Evolutionary conservation across 2,888 invertebrate genomes (phyloP).

Genomic region (Apamea monoglypha): DNA sequence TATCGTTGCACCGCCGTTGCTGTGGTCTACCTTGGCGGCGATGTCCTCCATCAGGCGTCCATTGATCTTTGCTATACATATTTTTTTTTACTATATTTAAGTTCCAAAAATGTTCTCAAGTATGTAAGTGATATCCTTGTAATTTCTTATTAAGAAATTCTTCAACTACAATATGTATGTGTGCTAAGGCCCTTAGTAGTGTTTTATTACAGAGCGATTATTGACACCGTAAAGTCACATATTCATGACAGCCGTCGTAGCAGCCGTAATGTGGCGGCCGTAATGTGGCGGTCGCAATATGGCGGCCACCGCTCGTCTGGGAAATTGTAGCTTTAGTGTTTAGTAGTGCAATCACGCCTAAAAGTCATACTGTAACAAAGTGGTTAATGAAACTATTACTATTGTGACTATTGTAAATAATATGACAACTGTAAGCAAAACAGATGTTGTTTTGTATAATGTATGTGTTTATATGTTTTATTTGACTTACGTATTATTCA

Average conservation of each 20-base stretch:
- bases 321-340: neutral
- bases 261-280: neutral
- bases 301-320: neutral
- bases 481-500: neutral
- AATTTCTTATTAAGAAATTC: neutral
- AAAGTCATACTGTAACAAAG: neutral
- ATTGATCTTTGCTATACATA: no score
- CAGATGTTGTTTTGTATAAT: neutral
- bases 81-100: no score
- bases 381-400: neutral
- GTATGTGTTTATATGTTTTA: neutral
- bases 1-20: no score
- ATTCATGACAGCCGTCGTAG: neutral
- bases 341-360: neutral
- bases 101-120: no score
- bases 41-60: no score
- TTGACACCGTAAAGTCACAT: neutral
- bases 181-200: neutral
- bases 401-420: constrained; percentile 1
- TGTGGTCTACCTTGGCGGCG: no score
- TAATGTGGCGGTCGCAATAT: neutral
- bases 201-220: no score
- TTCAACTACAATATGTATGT: no score
- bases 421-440: neutral
- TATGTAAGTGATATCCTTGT: neutral